These are phyloP conservation scores for Dolichotis patagonum DNA, from an alignment of 2,113 vertebrate genomes.

Conservation along the genomic window DNA sequence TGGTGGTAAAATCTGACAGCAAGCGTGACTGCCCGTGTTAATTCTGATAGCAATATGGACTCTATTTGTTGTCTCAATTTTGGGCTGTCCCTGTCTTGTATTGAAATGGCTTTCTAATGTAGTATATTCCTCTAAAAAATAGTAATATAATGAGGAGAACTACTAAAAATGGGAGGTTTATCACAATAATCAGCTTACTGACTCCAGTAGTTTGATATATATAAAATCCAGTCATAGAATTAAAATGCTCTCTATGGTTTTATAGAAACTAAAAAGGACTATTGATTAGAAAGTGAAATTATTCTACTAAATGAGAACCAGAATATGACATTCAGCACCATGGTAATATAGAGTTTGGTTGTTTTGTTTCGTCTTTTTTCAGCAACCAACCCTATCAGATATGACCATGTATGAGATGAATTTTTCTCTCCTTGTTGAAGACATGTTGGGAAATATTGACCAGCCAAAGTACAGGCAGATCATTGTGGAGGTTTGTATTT, in stretches of 20 bases:
- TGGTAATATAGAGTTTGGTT: slow-evolving; percentile 43
- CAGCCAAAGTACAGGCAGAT: slow-evolving; percentile 97
- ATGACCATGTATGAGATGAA: slow-evolving; percentile 99
- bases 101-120: slow-evolving; percentile 41
- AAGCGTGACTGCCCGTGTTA: not conserved
- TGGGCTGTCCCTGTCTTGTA: not conserved
- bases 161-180: slow-evolving; percentile 26
- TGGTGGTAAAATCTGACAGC: not conserved
- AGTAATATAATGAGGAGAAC: not conserved
- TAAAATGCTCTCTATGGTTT: slow-evolving; percentile 23
- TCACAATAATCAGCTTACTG: not conserved
- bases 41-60: not conserved
- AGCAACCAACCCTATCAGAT: slow-evolving; percentile 99
- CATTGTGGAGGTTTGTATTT: slow-evolving; percentile 93
- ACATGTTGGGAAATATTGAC: slow-evolving; percentile 95
- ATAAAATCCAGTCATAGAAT: not conserved
- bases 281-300: slow-evolving; percentile 44
- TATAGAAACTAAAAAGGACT: slow-evolving; percentile 46
- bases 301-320: not conserved
- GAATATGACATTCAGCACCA: not conserved
- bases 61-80: not conserved
- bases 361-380: slow-evolving; percentile 60
- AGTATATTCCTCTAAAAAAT: slow-evolving; percentile 26
- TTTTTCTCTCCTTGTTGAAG: slow-evolving; percentile 99
- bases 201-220: slow-evolving; percentile 37